Conservation (phyloP, 2,113 vertebrate species). For the Capreolus pygargus region DNA sequence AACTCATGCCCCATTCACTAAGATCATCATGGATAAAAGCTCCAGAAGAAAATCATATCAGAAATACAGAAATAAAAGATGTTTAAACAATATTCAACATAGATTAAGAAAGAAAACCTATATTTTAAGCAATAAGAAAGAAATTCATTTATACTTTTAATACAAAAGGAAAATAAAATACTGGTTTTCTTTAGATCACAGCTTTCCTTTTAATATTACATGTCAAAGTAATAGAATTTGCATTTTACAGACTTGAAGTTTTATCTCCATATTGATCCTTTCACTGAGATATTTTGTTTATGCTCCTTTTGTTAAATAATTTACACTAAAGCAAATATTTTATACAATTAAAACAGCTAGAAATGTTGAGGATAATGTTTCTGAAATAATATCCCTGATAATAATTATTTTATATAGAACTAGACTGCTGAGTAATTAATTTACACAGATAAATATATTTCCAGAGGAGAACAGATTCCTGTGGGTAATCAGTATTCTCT, state of each 20-base stretch:
- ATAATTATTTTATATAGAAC: background rate
- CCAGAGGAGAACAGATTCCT: background rate
- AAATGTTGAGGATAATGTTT: background rate
- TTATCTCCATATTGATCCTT: background rate
- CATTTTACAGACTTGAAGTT: background rate
- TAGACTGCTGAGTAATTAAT: background rate
- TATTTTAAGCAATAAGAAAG: background rate
- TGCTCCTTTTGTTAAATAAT: background rate
- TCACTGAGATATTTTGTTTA: background rate
- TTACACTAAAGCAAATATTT: background rate
- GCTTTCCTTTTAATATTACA: background rate
- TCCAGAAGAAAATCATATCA: constrained; percentile 92
- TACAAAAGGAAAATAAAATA: background rate
- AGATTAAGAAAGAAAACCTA: background rate
- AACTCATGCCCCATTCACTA: constrained; percentile 92
- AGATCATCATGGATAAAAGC: constrained; percentile 91
- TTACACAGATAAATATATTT: background rate
- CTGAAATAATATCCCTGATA: background rate
- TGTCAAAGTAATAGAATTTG: background rate
- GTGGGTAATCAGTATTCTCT: background rate
- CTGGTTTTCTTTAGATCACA: background rate
- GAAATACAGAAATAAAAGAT: background rate
- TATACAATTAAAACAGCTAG: background rate
- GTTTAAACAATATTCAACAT: background rate
- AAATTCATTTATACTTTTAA: background rate